These are phyloP conservation scores for Peromyscus maniculatus DNA, from an alignment of 2,113 vertebrate genomes.

Conservation along the genomic window DNA sequence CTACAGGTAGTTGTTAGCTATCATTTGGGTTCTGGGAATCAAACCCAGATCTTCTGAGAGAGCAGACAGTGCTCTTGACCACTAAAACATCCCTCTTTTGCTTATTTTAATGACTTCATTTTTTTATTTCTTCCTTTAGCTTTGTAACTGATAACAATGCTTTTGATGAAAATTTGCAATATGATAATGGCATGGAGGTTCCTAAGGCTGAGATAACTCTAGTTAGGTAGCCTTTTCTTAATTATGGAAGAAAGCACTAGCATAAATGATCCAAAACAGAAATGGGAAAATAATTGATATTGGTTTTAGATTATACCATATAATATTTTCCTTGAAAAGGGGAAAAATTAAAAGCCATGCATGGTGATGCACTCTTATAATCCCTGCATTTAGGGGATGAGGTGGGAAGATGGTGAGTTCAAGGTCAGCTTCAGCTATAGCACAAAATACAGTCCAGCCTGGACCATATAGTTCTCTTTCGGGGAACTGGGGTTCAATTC, in stretches of 20 bases:
- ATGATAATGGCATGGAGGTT: neutral
- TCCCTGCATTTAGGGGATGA: neutral
- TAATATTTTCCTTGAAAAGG: conserved; percentile 28
- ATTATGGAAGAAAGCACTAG: neutral
- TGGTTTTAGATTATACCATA: neutral
- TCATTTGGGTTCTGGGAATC: neutral
- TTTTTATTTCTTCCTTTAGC: conserved; percentile 52
- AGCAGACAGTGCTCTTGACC: neutral
- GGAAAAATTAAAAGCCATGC: neutral
- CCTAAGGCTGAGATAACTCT: conserved; percentile 9
- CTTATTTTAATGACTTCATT: conserved; percentile 31
- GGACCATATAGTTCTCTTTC: neutral
- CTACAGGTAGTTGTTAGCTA: neutral
- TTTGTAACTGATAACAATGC: neutral
- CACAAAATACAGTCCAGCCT: neutral
- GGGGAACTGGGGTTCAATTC: neutral
- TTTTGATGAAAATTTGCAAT: conserved; percentile 43
- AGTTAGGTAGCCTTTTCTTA: neutral
- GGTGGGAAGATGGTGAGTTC: neutral
- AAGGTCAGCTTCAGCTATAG: neutral
- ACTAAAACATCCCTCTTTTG: neutral
- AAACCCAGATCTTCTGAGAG: neutral
- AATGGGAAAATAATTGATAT: conserved; percentile 10
- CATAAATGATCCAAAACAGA: conserved; percentile 42
- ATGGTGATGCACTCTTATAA: neutral